Base-by-base conservation (phyloP, 2,797 vertebrate species). In the Alauda arvensis region DNA sequence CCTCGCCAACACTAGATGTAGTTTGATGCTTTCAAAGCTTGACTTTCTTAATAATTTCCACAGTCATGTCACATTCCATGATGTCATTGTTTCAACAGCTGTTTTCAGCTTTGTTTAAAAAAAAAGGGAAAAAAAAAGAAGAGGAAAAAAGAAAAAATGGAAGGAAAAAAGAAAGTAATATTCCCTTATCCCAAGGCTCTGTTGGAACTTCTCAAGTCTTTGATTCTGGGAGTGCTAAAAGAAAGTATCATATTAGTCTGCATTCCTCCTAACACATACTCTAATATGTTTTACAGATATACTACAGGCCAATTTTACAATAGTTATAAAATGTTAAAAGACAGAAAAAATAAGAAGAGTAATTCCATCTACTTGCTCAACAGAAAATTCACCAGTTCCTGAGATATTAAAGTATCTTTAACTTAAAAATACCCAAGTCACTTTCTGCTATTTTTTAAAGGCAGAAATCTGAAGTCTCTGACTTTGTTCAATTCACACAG, bases 1-100 rank as follows among this genome's bases (percentile, higher is more conserved):
- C 49, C 56, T 74, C 48, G 65, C 71, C 88, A 87, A 18, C 31
- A 78, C 89, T 85, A n/a, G 25, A 67, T 67, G 87, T 28, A 94
- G 88, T 76, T 78, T 67, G 88, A 93, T 70, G 84, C 59, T 95
- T 96, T 94, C 91, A 91, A 88, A 95, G 91, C 92, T 77, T 91
- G 68, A 87, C 79, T 95, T 94, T 65, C 77, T 94, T 95, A 94
- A 95, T 95, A 90, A 94, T 96, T 97, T 96, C 82, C 92, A 95
- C 66, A 93, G 92, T 85, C 74, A 65, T 86, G 89, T 93, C 92
- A 85, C 84, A 91, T 91, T 96, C 87, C 93, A 95, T 97, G 95
- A 97, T 77, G 91, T 97, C 96, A 97, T 62, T 96, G 96, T 96
- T 97, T 95, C 96, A 96, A 96, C 97, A 97, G 97, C 96, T 96